These are phyloP conservation scores for Agapostemon virescens DNA, from an alignment of 2,888 invertebrate genomes.

Conservation along the genomic window DNA sequence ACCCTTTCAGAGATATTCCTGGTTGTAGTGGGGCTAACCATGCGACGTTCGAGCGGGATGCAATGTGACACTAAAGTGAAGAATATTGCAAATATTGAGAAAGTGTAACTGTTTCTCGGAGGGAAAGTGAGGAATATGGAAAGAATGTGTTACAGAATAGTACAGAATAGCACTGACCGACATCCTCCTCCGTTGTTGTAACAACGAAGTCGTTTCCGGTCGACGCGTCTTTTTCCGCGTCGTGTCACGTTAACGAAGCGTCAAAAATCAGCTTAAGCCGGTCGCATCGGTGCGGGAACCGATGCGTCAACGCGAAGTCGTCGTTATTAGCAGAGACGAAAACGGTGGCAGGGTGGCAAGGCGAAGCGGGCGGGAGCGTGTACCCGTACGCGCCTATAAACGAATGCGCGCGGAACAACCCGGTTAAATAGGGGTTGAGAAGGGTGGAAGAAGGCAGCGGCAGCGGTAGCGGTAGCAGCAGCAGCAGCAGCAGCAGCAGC, in stretches of 20 bases:
- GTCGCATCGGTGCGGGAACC: slow-evolving; percentile 15
- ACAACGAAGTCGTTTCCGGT: slow-evolving; percentile 47
- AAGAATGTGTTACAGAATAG: neutral
- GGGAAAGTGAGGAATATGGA: neutral
- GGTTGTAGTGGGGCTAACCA: neutral
- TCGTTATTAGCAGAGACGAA: slow-evolving; percentile 50
- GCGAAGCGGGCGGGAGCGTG: slow-evolving; percentile 13
- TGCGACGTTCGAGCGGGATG: too few species aligned
- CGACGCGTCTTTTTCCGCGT: slow-evolving; percentile 33
- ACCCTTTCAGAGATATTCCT: too few species aligned
- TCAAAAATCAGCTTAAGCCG: slow-evolving; percentile 52
- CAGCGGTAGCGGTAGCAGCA: slow-evolving; percentile 53
- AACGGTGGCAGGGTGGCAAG: slow-evolving; percentile 21
- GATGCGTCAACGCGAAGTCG: slow-evolving; percentile 40
- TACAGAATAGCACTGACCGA: neutral
- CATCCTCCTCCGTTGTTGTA: too few species aligned
- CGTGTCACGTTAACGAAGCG: slow-evolving; percentile 54
- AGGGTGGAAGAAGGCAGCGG: slow-evolving; percentile 7
- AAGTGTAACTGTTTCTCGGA: neutral
- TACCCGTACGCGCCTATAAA: slow-evolving; percentile 25
- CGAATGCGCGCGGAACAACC: slow-evolving; percentile 27
- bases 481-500: slow-evolving; percentile 43
- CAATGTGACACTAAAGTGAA: too few species aligned
- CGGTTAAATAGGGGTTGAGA: slow-evolving; percentile 46
- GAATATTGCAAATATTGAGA: too few species aligned